Evolutionary conservation across 1,140 invertebrate genomes (phyloP).

Genomic region (Bombus haemorrhoidalis): DNA sequence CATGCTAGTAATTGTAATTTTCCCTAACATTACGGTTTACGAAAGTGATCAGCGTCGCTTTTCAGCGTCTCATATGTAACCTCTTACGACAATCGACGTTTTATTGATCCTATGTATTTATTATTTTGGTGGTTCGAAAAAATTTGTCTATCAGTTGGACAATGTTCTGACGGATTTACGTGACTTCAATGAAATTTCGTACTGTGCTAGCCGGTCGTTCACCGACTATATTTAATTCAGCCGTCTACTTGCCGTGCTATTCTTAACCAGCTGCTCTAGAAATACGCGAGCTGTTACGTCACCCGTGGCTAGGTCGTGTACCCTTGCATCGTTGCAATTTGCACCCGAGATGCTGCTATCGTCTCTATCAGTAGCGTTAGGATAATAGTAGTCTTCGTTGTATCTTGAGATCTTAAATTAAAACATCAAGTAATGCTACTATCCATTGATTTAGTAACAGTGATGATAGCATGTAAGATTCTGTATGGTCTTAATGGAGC

Average conservation of each 20-base stretch:
- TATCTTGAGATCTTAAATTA: neutral
- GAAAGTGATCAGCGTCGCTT: no score
- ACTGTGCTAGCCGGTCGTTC: conserved; percentile 74
- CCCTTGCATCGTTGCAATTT: conserved; percentile 52
- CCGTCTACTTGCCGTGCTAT: conserved; percentile 76
- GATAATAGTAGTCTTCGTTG: neutral
- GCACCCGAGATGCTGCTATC: conserved; percentile 33
- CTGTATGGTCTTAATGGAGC: neutral
- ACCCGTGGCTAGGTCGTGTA: conserved; percentile 61
- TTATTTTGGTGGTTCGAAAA: neutral
- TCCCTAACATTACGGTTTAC: no score
- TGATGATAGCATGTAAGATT: neutral
- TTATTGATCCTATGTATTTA: neutral
- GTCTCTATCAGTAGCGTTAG: conserved; percentile 4
- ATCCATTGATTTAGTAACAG: neutral
- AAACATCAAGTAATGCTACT: neutral
- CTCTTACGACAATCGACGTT: neutral
- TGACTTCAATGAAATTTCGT: conserved; percentile 72
- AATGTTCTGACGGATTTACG: conserved; percentile 26
- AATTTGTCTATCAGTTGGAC: neutral
- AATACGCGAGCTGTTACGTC: conserved; percentile 71
- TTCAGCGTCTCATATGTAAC: neutral
- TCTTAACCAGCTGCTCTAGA: conserved; percentile 77
- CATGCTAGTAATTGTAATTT: no score
- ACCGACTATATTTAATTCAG: conserved; percentile 79